Percentiles rank a stretch among this genome's conserved stretches.
Conservation (phyloP, 2,113 vertebrate species). For the Benitochromis conjunctus region DNA sequence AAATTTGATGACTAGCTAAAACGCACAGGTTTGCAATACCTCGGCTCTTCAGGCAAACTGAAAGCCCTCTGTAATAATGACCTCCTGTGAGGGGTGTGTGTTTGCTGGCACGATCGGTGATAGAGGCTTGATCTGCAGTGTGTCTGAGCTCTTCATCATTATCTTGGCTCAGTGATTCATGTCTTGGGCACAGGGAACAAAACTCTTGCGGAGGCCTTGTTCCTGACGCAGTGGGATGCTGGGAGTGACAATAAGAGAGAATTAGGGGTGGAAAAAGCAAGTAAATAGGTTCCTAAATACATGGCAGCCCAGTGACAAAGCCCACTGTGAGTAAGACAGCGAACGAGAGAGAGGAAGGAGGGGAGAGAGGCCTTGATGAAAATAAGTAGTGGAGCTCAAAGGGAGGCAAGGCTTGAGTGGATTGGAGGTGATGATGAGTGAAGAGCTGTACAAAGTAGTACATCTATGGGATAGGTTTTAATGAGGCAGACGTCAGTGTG, state of each 20-base stretch:
- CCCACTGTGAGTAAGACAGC: conserved; percentile 54
- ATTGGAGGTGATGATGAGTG: conserved; percentile 88
- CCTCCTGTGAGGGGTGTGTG: neutral
- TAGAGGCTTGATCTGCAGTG: conserved; percentile 22
- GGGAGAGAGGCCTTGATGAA: conserved; percentile 83
- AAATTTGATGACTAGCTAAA: neutral
- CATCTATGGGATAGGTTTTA: conserved; percentile 94
- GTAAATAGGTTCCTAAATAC: conserved; percentile 93
- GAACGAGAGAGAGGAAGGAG: neutral
- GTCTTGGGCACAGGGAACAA: conserved; percentile 70
- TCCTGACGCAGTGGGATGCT: conserved; percentile 80
- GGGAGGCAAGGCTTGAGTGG: conserved; percentile 35
- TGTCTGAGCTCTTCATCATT: conserved; percentile 61
- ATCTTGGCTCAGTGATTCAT: conserved; percentile 77
- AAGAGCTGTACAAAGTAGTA: conserved; percentile 90
- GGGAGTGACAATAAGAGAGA: conserved; percentile 80
- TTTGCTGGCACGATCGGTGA: conserved; percentile 13
- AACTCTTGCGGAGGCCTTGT: conserved; percentile 78
- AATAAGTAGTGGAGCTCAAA: conserved; percentile 81
- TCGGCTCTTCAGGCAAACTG: neutral
- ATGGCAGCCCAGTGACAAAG: conserved; percentile 90
- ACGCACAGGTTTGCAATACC: neutral
- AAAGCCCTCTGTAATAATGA: neutral
- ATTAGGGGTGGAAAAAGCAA: conserved; percentile 91
- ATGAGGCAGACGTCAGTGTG: conserved; percentile 84